These are phyloP conservation scores for Poecilia latipinna DNA, from an alignment of 2,113 vertebrate genomes.

Conservation along the genomic window DNA sequence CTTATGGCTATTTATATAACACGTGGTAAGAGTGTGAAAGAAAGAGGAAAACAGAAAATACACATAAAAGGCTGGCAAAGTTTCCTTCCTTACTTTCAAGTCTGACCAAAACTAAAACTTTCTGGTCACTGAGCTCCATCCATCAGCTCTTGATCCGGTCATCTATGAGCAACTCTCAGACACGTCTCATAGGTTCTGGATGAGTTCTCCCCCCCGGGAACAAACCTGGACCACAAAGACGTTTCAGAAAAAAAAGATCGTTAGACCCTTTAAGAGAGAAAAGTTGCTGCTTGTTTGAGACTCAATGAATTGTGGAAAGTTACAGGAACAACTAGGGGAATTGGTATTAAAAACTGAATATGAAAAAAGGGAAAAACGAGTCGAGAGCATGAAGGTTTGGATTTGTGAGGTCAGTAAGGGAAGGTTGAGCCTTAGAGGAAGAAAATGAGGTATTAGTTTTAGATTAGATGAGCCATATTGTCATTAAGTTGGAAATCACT, in stretches of 20 bases:
- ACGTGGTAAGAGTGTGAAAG: constrained; percentile 1
- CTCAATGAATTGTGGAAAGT: constrained; percentile 53
- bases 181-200: constrained; percentile 59
- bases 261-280: constrained; percentile 49
- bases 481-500: constrained; percentile 42
- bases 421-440: constrained; percentile 31
- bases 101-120: constrained; percentile 44
- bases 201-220: constrained; percentile 56
- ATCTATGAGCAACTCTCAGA: constrained; percentile 52
- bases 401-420: constrained; percentile 28
- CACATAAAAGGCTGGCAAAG: constrained; percentile 30
- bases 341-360: constrained; percentile 54
- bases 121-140: constrained; percentile 50
- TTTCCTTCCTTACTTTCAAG: constrained; percentile 45
- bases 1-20: constrained; percentile 9
- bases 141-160: constrained; percentile 65
- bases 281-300: constrained; percentile 58
- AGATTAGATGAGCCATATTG: constrained; percentile 59
- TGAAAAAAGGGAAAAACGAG: constrained; percentile 17
- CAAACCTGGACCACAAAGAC: constrained; percentile 64
- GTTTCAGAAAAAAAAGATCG: constrained; percentile 52
- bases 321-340: constrained; percentile 67
- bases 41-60: background rate
- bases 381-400: constrained; percentile 9
- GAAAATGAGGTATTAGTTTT: constrained; percentile 57